A percentile compares a stretch with the other conserved stretches of the same genome.
These are phyloP conservation scores for Cephalopholis sonnerati DNA, from an alignment of 2,113 vertebrate species.

Conservation along the genomic window DNA sequence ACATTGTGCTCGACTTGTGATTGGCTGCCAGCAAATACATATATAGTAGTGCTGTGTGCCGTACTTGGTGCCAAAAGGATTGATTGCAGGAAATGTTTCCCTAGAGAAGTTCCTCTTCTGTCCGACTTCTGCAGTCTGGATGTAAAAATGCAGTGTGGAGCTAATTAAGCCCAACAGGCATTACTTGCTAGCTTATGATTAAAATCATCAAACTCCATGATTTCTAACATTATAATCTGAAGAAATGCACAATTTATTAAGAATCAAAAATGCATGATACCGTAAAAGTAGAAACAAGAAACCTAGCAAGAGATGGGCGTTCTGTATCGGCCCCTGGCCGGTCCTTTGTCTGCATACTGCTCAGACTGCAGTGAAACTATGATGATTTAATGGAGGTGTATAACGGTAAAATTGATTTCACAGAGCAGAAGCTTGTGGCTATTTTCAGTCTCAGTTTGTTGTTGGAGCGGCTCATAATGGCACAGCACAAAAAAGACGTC, in stretches of 20 bases:
- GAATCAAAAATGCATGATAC: not conserved
- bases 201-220: not conserved
- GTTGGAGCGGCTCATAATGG: not conserved
- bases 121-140: not conserved
- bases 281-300: not conserved
- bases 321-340: not conserved
- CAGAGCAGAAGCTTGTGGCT: not conserved
- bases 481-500: not conserved
- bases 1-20: no score
- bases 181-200: not conserved
- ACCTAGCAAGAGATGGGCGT: not conserved
- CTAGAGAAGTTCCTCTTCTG: not conserved
- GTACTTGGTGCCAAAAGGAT: no score
- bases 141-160: not conserved
- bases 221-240: not conserved
- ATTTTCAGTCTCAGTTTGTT: conserved; percentile 1
- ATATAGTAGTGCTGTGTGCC: no score
- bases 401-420: not conserved
- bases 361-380: not conserved
- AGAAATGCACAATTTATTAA: not conserved
- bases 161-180: not conserved
- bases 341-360: not conserved
- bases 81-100: no score
- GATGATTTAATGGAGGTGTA: conserved; percentile 3
- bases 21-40: no score